phyloP scores from a whole-genome alignment of 2,888 invertebrate species.

The Eupelmus urozonus region DNA sequence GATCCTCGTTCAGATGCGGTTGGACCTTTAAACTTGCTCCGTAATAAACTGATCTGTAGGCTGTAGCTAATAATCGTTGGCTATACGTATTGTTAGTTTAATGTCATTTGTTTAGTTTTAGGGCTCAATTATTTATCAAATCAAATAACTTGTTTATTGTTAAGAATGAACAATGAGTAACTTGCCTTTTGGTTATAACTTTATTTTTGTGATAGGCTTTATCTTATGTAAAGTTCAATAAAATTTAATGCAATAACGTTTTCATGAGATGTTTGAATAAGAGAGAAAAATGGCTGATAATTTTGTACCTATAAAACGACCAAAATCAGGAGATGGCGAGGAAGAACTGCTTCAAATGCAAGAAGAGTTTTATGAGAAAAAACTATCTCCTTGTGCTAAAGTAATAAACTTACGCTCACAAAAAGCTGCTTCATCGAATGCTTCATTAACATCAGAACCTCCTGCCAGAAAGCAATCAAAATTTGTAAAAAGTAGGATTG shows the following conservation, averaged over 20 bases:
- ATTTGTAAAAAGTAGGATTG: slow-evolving; percentile 65
- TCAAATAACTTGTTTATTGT: too few species aligned
- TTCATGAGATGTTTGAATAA: background rate
- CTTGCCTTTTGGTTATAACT: too few species aligned
- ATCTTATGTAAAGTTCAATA: too few species aligned
- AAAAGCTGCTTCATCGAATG: background rate
- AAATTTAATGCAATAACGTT: background rate
- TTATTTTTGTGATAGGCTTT: too few species aligned
- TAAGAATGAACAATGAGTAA: too few species aligned
- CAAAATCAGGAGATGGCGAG: slow-evolving; percentile 85
- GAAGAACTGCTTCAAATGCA: slow-evolving; percentile 87
- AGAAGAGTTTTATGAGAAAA: slow-evolving; percentile 83
- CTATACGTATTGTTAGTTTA: too few species aligned
- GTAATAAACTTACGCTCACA: slow-evolving; percentile 76
- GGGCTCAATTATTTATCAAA: too few species aligned
- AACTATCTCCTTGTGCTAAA: slow-evolving; percentile 82
- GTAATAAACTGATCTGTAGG: too few species aligned
- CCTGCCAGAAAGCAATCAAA: slow-evolving; percentile 65
- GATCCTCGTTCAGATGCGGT: too few species aligned
- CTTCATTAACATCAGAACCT: slow-evolving; percentile 1
- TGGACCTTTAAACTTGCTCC: too few species aligned
- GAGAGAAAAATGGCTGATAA: slow-evolving; percentile 52
- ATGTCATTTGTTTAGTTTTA: too few species aligned
- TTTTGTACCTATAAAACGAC: slow-evolving; percentile 77
- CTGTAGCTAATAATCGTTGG: too few species aligned